phyloP scores from a whole-genome alignment of 2,113 vertebrate species.

The Lophochroa leadbeateri region DNA sequence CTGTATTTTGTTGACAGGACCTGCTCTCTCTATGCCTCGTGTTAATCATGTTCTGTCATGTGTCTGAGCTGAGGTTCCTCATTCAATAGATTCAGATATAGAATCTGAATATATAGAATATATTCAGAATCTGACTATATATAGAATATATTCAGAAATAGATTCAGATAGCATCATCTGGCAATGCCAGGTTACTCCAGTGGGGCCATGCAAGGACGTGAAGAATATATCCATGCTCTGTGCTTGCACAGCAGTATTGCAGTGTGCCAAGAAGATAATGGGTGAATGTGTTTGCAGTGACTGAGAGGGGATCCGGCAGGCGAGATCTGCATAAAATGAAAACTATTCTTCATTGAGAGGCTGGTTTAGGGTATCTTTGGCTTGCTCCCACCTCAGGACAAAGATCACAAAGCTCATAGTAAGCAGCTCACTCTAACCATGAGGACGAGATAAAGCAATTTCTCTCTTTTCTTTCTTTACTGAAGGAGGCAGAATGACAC shows the following conservation, averaged over 20 bases:
- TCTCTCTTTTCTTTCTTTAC: background rate
- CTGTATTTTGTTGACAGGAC: conserved; percentile 58
- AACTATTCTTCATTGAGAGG: background rate
- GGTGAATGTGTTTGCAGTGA: background rate
- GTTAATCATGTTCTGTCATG: conserved; percentile 1
- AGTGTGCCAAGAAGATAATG: background rate
- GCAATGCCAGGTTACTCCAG: background rate
- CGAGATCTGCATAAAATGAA: background rate
- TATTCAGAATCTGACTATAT: background rate
- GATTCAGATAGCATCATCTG: background rate
- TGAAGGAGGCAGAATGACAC: background rate
- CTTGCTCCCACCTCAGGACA: background rate
- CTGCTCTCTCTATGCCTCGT: conserved; percentile 26
- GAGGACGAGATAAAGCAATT: background rate
- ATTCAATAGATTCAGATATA: background rate
- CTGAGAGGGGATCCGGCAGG: background rate
- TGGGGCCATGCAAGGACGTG: background rate
- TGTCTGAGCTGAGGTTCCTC: background rate
- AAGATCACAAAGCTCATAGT: background rate
- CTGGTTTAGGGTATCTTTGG: background rate
- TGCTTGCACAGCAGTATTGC: background rate
- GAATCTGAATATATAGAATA: background rate
- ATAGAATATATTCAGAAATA: background rate
- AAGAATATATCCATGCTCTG: background rate
- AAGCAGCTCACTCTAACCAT: background rate